These are phyloP conservation scores for Caranx melampygus DNA, from an alignment of 2,113 vertebrate species.

Conservation along the genomic window DNA sequence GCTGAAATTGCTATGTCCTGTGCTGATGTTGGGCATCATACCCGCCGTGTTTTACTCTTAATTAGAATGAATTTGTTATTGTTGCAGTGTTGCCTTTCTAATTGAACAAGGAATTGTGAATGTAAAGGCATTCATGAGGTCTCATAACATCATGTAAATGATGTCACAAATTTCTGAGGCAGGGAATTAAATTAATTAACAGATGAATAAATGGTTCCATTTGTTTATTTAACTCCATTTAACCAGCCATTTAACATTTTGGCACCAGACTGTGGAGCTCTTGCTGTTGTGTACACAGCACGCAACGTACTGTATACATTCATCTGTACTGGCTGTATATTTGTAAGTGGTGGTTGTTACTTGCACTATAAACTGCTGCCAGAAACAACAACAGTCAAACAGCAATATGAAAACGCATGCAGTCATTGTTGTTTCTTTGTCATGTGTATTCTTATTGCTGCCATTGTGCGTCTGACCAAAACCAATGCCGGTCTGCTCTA, in stretches of 20 bases:
- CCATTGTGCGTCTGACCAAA: conserved; percentile 41
- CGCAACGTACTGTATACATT: not conserved
- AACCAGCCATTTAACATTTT: not conserved
- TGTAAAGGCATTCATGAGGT: conserved; percentile 33
- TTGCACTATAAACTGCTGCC: conserved; percentile 5
- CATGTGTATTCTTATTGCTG: conserved; percentile 24
- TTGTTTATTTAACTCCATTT: conserved; percentile 11
- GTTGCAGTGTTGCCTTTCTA: not conserved
- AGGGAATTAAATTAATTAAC: conserved; percentile 19
- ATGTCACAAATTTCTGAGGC: conserved; percentile 19
- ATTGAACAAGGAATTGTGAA: conserved; percentile 42
- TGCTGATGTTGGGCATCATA: conserved; percentile 22
- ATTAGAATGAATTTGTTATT: conserved; percentile 59
- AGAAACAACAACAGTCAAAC: conserved; percentile 25
- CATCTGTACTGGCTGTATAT: not conserved
- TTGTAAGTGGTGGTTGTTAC: conserved; percentile 19
- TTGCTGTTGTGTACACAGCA: not conserved
- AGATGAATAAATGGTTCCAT: conserved; percentile 4
- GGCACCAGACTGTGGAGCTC: not conserved
- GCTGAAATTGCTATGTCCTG: conserved; percentile 26
- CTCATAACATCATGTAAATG: conserved; percentile 3
- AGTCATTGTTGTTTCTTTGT: conserved; percentile 26
- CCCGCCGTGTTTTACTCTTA: conserved; percentile 36
- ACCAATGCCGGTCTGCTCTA: conserved; percentile 19
- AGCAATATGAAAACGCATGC: conserved; percentile 18